Evolutionary conservation across 2,888 invertebrate species (phyloP), one percentile per base, ranked within the genome.

Genomic region (Ormyrus pomaceus): DNA sequence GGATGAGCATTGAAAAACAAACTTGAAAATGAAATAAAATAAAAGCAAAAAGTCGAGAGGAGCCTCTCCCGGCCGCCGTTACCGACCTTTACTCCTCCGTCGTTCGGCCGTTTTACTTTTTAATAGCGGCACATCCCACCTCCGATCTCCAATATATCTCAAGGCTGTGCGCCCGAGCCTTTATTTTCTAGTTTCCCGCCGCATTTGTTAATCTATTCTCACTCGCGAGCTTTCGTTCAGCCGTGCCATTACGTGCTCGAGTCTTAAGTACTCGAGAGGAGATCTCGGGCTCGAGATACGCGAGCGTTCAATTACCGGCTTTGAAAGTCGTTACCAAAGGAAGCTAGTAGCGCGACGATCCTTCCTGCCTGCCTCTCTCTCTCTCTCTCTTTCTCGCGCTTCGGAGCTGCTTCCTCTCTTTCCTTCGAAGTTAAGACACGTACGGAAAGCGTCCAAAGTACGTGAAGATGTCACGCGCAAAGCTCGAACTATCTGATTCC

Each of bases 311-410:
- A 83, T 84, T 84, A 84, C 80, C 72, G 71, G 81, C 82, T 84
- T 82, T 64, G 68, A 82, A 84, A 85, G 79, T 85, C 79, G 82
- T 83, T 84, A 83, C 80, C 78, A 74, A 56, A 59, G 78, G 77
- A 55, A 51, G 51, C 46, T 45, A 46, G 68, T 51, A 51, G 58
- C 51, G 70, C 64, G 70, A 62, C 56, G 70, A 56, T 75, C 59
- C 11, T 11, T 8, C 19, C 50, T 51, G 45, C 8, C 53, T 11
- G 6, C 45, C 45, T 5, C 5, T n/a, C 9, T 65, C 56, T 55
- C 45, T 5, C 34, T 4, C 34, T 34, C 34, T 34, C 34, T 4
- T 4, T 4, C 34, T 4, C 34, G 34, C 34, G 34, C 34, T 34
- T 34, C 4, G 34, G 34, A 34, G 34, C 34, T 34, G 34, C 34